Evolutionary conservation across 2,888 invertebrate genomes (phyloP).

Genomic region (Ptychoptera contaminata): DNA sequence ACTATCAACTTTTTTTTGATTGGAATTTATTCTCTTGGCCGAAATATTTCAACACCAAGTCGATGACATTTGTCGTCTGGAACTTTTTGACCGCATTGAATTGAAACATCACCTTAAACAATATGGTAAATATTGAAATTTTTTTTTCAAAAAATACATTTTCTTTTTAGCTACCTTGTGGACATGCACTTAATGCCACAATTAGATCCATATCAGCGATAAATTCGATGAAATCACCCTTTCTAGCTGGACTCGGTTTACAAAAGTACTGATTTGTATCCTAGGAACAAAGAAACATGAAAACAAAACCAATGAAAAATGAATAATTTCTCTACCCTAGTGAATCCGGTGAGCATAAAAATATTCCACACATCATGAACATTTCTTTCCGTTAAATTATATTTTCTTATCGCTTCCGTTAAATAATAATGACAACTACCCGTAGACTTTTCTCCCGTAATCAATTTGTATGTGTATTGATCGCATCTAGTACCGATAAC

Average conservation of each 20-base stretch:
- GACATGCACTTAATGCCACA: slow-evolving; percentile 32
- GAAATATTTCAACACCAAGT: slow-evolving; percentile 28
- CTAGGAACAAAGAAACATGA: slow-evolving; percentile 13
- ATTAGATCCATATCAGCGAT: slow-evolving; percentile 35
- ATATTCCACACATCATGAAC: slow-evolving; percentile 38
- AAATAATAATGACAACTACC: slow-evolving; percentile 33
- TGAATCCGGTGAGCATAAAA: slow-evolving; percentile 35
- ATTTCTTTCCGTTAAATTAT: slow-evolving; percentile 29
- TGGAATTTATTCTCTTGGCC: slow-evolving; percentile 14
- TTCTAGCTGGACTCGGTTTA: slow-evolving; percentile 32
- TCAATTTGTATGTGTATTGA: slow-evolving; percentile 33
- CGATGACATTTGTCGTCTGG: slow-evolving; percentile 30
- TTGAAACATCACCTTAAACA: slow-evolving; percentile 28
- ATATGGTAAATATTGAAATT: not conserved
- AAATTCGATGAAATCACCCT: slow-evolving; percentile 35
- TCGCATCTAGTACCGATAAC: slow-evolving; percentile 34
- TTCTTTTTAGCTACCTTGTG: slow-evolving; percentile 21
- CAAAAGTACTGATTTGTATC: slow-evolving; percentile 34
- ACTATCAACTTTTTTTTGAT: slow-evolving; percentile 9
- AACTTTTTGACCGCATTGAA: slow-evolving; percentile 27
- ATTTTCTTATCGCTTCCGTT: slow-evolving; percentile 26
- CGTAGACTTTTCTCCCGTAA: slow-evolving; percentile 29
- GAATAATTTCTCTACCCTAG: too few species aligned
- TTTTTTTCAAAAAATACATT: not conserved
- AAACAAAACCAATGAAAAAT: not conserved